Base-by-base conservation (phyloP, 2,888 invertebrate species). In the Caenorhabditis sp. region DNA sequence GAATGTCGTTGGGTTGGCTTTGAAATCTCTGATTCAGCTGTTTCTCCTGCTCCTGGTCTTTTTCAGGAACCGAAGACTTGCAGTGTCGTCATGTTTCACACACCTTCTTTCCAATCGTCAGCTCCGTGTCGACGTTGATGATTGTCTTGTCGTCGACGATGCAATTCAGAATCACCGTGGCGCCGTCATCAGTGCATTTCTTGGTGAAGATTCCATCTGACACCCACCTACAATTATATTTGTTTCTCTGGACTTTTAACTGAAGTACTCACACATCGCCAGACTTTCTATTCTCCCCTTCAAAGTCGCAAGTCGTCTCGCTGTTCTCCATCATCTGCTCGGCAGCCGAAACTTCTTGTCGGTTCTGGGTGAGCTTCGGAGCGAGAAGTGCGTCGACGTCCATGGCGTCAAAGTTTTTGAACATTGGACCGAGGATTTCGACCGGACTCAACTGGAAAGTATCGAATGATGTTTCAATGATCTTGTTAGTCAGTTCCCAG, bases 151-250 rank as follows among this genome's bases (percentile, higher is more conserved):
- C 88, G 70, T 86, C 84, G 4, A 88, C 80, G 18, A 88, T 78
- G 71, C 88, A 88, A 55, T 88, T 86, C 53, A 88, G 60, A 55
- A 88, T 86, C 18, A 85, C 80, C 5, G 84, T 83, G 0, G 88
- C 84, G 18, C 88, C 88, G 5, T 81, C 76, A 6, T 85, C 83
- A 3, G 86, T 87, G 65, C 88, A 88, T 51, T 86, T 87, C 78
- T 88, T 88, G 6, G 85, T 86, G 83, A 88, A 88, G 55, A 85
- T 87, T 50, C 82, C 83, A 26, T 87, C 88, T 1, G 85, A 82
- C 13, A 87, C 83, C 88, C 88, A 88, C 4, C 88, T 88, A n/a
- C n/a, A n/a, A n/a, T n/a, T n/a, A n/a, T n/a, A n/a, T n/a, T n/a
- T n/a, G n/a, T n/a, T n/a, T n/a, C n/a, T n/a, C n/a, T n/a, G n/a